Evolutionary conservation across 2,113 vertebrate genomes (phyloP).

Genomic region (Microtus oregoni): DNA sequence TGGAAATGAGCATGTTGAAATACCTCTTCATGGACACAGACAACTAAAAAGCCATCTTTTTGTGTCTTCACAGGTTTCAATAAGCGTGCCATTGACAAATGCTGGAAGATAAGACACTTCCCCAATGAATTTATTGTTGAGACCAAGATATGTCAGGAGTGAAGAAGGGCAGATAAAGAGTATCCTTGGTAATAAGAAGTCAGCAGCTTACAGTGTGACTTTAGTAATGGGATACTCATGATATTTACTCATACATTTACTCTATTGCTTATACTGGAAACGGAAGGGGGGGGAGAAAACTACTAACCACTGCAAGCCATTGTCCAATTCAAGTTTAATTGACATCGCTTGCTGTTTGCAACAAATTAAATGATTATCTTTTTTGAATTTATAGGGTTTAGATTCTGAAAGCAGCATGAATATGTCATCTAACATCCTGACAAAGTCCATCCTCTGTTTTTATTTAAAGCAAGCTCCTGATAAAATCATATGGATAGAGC

Average conservation of each 20-base stretch:
- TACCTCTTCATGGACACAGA: not conserved
- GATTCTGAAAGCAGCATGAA: slow-evolving; percentile 80
- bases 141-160: slow-evolving; percentile 94
- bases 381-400: slow-evolving; percentile 82
- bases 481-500: slow-evolving; percentile 58
- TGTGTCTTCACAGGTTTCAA: slow-evolving; percentile 88
- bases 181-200: slow-evolving; percentile 81
- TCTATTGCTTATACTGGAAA: slow-evolving; percentile 85
- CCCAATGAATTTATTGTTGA: slow-evolving; percentile 95
- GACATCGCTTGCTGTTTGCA: slow-evolving; percentile 81
- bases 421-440: slow-evolving; percentile 76
- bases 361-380: slow-evolving; percentile 78
- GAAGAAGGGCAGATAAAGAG: slow-evolving; percentile 76
- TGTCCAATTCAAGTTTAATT: slow-evolving; percentile 78
- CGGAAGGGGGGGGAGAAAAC: slow-evolving; percentile 57
- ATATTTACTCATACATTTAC: slow-evolving; percentile 87
- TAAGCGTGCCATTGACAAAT: slow-evolving; percentile 93
- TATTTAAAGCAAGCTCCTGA: slow-evolving; percentile 77
- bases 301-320: slow-evolving; percentile 82
- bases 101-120: slow-evolving; percentile 94
- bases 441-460: slow-evolving; percentile 72
- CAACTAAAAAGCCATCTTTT: slow-evolving; percentile 32
- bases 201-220: slow-evolving; percentile 77
- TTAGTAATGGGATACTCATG: slow-evolving; percentile 87
- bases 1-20: not conserved